phyloP scores from a whole-genome alignment of 2,888 invertebrate genomes.

The Drosophila hawaiiensis region DNA sequence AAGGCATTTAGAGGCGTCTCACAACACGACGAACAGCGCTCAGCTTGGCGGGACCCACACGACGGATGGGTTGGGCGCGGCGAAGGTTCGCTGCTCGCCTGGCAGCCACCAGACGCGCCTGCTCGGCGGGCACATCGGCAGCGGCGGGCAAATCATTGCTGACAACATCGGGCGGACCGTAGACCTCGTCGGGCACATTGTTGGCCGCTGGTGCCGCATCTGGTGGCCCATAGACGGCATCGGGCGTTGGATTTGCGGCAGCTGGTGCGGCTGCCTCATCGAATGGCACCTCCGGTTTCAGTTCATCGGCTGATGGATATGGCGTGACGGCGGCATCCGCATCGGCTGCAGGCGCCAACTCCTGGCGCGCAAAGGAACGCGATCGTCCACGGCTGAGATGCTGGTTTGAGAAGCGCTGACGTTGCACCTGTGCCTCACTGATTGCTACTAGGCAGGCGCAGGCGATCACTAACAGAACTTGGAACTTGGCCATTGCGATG shows the following conservation, averaged over 20 bases:
- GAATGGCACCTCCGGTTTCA: conserved; percentile 82
- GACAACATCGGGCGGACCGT: conserved; percentile 74
- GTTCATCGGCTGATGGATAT: conserved; percentile 80
- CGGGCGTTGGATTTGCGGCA: conserved; percentile 69
- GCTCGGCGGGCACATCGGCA: conserved; percentile 68
- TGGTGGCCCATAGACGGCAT: conserved; percentile 80
- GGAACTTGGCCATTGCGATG: conserved; percentile 75
- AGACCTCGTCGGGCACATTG: conserved; percentile 75
- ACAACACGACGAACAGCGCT: conserved; percentile 43
- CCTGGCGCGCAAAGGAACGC: conserved; percentile 76
- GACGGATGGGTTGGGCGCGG: conserved; percentile 61
- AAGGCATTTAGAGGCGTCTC: conserved; percentile 45
- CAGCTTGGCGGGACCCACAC: conserved; percentile 67
- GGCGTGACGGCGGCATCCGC: conserved; percentile 76
- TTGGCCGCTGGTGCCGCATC: conserved; percentile 68
- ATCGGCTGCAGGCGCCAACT: conserved; percentile 65
- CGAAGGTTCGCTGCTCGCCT: conserved; percentile 68
- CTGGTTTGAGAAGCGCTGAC: conserved; percentile 55
- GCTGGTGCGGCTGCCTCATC: conserved; percentile 70
- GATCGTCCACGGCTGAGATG: conserved; percentile 70
- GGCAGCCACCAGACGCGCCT: conserved; percentile 73
- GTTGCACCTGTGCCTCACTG: conserved; percentile 59
- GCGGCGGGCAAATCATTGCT: conserved; percentile 67
- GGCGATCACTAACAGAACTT: conserved; percentile 61
- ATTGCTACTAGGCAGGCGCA: conserved; percentile 49